These are phyloP conservation scores for Romanogobio albipinnatus DNA, from an alignment of 2,113 vertebrate species.

Conservation along the genomic window DNA sequence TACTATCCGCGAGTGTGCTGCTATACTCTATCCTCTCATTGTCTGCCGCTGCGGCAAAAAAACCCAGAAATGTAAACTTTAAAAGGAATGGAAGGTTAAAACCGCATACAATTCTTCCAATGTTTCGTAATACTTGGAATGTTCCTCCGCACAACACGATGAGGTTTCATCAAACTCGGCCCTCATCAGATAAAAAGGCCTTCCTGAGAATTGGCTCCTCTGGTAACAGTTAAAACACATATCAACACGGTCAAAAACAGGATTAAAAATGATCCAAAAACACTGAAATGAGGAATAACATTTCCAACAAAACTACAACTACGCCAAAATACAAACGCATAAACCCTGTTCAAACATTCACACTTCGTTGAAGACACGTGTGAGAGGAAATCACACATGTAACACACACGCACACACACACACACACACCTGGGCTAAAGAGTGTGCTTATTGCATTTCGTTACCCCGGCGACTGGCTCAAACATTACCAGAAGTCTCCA, in stretches of 20 bases:
- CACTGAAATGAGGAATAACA: constrained; percentile 4
- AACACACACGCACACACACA: background rate
- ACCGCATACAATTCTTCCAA: background rate
- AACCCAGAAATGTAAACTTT: constrained; percentile 33
- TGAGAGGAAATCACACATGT: constrained; percentile 23
- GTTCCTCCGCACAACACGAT: background rate
- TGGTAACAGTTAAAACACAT: background rate
- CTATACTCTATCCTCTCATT: constrained; percentile 22
- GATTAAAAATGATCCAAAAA: background rate
- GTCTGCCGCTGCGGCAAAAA: background rate
- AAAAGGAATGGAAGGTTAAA: constrained; percentile 27
- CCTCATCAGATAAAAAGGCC: background rate
- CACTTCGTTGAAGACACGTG: background rate
- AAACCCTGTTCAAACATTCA: constrained; percentile 39
- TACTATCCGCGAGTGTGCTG: background rate
- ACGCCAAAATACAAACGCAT: constrained; percentile 7
- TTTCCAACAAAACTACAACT: constrained; percentile 15
- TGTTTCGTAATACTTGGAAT: constrained; percentile 10
- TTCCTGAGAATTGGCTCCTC: background rate
- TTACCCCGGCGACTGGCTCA: constrained; percentile 35
- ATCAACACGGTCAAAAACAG: background rate
- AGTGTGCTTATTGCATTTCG: constrained; percentile 39
- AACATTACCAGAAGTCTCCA: constrained; percentile 21
- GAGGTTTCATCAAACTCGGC: background rate
- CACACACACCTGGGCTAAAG: constrained; percentile 35